Conservation (phyloP, 2,888 invertebrate species). For the Acanthococcus lagerstroemiae region DNA sequence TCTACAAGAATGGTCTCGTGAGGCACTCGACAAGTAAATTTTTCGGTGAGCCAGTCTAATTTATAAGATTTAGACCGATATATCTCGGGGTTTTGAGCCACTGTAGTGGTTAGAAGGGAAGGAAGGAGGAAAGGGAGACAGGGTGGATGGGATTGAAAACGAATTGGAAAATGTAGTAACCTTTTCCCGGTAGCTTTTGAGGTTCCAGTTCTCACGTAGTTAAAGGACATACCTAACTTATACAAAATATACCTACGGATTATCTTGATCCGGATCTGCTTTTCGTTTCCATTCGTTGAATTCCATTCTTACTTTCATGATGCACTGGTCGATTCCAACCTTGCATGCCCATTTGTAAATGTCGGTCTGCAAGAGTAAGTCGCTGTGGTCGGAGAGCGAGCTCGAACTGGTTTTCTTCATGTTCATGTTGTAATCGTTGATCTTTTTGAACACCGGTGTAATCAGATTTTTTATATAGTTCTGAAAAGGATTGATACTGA, state of each 20-base stretch:
- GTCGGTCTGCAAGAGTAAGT: neutral
- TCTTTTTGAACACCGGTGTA: constrained; percentile 55
- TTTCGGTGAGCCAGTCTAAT: too few species aligned
- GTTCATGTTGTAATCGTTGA: constrained; percentile 45
- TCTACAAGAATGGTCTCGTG: too few species aligned
- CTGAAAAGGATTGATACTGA: constrained; percentile 46
- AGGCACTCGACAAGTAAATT: too few species aligned
- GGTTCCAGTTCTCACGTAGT: too few species aligned
- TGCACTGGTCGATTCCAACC: constrained; percentile 61
- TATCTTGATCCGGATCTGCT: constrained; percentile 59
- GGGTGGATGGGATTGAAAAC: too few species aligned
- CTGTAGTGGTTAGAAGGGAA: too few species aligned
- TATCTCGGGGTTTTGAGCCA: too few species aligned
- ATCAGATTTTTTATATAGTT: constrained; percentile 57
- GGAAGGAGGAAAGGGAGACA: too few species aligned
- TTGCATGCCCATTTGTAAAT: constrained; percentile 52
- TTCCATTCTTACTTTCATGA: constrained; percentile 58
- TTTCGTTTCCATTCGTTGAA: constrained; percentile 66
- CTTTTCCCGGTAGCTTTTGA: too few species aligned
- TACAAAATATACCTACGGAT: constrained; percentile 54
- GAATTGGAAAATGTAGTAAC: too few species aligned
- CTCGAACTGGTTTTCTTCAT: too few species aligned
- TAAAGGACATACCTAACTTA: neutral
- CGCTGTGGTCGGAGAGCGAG: constrained; percentile 16
- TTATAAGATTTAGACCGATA: too few species aligned